These are phyloP conservation scores for Ctenopoma multispine DNA, from an alignment of 2,797 vertebrate species.

Conservation along the genomic window DNA sequence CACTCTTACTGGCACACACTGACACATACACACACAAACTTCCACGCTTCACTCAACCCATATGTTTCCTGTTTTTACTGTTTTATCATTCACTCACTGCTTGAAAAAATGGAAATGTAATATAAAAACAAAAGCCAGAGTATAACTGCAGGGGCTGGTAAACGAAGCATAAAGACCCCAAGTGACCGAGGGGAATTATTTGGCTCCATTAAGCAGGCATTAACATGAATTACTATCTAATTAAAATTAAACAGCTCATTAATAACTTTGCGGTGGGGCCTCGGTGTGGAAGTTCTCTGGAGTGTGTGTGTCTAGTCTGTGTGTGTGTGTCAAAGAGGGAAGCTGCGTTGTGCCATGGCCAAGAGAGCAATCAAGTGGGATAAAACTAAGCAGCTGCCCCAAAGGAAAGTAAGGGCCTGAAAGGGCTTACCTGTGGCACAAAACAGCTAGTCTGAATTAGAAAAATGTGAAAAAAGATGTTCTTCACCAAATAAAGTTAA, in stretches of 20 bases:
- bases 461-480: conserved; percentile 39
- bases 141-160: conserved; percentile 83
- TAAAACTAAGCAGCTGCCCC: conserved; percentile 71
- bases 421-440: conserved; percentile 69
- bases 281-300: conserved; percentile 79
- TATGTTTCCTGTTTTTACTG: conserved; percentile 65
- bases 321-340: conserved; percentile 45
- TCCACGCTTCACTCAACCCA: conserved; percentile 59
- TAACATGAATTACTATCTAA: conserved; percentile 89
- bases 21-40: conserved; percentile 25
- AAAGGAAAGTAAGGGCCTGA: conserved; percentile 60
- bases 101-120: conserved; percentile 70
- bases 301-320: conserved; percentile 57
- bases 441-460: conserved; percentile 39
- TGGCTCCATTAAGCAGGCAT: conserved; percentile 87
- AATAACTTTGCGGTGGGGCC: conserved; percentile 85
- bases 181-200: conserved; percentile 85
- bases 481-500: conserved; percentile 56
- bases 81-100: conserved; percentile 72
- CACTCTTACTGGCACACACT: conserved; percentile 22
- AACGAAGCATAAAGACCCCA: conserved; percentile 81
- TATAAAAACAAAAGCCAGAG: conserved; percentile 83
- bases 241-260: conserved; percentile 88
- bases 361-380: conserved; percentile 77
- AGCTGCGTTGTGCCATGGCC: conserved; percentile 70